Evolutionary conservation across 2,888 invertebrate species (phyloP), one percentile per base, ranked within the genome.

Genomic region (Spicauda simplicius): DNA sequence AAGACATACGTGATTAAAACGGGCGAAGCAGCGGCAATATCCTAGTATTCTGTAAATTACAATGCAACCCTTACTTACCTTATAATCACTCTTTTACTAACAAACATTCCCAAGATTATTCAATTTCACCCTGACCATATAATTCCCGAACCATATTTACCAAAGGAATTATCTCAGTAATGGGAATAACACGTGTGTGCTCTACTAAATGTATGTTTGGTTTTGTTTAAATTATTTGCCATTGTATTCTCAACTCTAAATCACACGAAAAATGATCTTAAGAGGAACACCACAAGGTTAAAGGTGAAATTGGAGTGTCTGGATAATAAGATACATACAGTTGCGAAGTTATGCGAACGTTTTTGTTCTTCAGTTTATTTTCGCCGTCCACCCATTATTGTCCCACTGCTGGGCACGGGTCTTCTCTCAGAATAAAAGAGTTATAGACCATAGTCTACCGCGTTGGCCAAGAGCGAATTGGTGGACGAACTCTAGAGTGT

Each of bases 271-370:
- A 63, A 55, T 63, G 63, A 12, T 55, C 48, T 63, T 48, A 14
- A 48, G 55, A 25, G 55, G 48, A 59, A 66, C 45, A 60, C 16
- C 33, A 61, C 33, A 55, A 61, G 66, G 66, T 66, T 56, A 66
- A 10, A 66, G 66, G 60, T 66, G 50, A 56, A 60, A 50, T 66
- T 60, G 48, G 59, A 60, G 59, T 66, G 37, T 45, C 50, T 45
- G 56, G 55, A 66, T 56, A 53, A 64, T 41, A 60, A 48, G 58
- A 66, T 60, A 66, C 66, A 66, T 12, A 66, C 55, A 6, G 55
- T 12, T 16, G 11, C 48, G 33, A 4, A 55, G 55, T 66, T 66
- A 20, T 12, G 19, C 1, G 2, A 41, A 41, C 14, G 5, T 14
- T 41, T 41, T 41, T 41, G 10, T 41, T 11, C 5, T 4, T 25